These are phyloP conservation scores for Microplitis manilae DNA, from an alignment of 2,888 invertebrate species.

Conservation along the genomic window DNA sequence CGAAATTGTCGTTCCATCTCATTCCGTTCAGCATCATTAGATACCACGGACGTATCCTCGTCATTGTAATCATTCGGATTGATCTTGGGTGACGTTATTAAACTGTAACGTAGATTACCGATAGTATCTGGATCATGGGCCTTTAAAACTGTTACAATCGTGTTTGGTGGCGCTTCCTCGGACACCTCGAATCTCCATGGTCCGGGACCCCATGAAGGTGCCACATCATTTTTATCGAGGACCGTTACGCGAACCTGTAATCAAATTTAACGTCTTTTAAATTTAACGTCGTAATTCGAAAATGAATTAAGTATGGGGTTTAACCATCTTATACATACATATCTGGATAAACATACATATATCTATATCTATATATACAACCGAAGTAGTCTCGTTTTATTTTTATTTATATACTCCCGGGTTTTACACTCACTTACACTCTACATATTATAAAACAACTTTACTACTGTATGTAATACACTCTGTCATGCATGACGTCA, in stretches of 20 bases:
- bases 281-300: conserved; percentile 44
- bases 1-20: conserved; percentile 78
- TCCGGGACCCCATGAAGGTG: conserved; percentile 87
- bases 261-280: conserved; percentile 51
- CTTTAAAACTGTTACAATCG: conserved; percentile 82
- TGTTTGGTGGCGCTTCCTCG: conserved; percentile 88
- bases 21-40: conserved; percentile 60
- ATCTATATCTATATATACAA: too few species aligned
- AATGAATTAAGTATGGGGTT: conserved; percentile 47
- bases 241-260: conserved; percentile 89
- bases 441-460: not conserved
- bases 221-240: conserved; percentile 94
- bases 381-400: not conserved
- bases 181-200: conserved; percentile 84
- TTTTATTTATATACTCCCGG: not conserved
- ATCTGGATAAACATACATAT: too few species aligned
- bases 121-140: conserved; percentile 91
- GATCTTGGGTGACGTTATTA: conserved; percentile 72
- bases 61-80: conserved; percentile 35
- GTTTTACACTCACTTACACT: not conserved
- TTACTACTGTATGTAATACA: conserved; percentile 14
- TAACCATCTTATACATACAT: not conserved
- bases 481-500: conserved; percentile 13
- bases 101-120: conserved; percentile 82
- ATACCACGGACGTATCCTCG: conserved; percentile 25